A percentile compares a stretch with the other conserved stretches of the same genome.
Evolutionary conservation across 2,888 invertebrate genomes (phyloP).

Genomic region (Hirudinaria manillensis): DNA sequence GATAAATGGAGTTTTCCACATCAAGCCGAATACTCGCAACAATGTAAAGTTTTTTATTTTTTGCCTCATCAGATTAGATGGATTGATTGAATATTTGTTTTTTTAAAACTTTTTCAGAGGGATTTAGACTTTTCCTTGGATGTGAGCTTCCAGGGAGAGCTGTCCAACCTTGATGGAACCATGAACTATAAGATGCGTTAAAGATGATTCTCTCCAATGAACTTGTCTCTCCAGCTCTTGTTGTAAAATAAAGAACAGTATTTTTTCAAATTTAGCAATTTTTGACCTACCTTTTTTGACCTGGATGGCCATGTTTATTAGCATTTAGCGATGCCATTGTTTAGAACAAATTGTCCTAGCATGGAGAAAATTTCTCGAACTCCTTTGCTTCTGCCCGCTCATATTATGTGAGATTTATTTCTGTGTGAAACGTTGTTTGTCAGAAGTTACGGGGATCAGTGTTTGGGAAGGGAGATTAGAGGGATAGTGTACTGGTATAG

Average conservation of each 20-base stretch:
- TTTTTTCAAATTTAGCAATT: conserved; percentile 3
- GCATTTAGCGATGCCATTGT: too few relatives aligned
- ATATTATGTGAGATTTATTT: too few relatives aligned
- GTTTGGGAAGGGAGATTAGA: too few relatives aligned
- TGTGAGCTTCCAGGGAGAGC: conserved; percentile 73
- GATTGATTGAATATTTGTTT: background rate
- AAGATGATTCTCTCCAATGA: background rate
- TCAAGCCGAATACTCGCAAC: conserved; percentile 92
- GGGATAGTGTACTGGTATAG: too few relatives aligned
- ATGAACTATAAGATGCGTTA: conserved; percentile 58
- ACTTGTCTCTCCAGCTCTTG: too few relatives aligned
- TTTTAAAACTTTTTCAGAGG: conserved; percentile 58
- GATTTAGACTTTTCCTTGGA: conserved; percentile 93
- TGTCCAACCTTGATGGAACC: conserved; percentile 52
- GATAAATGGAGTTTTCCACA: conserved; percentile 80
- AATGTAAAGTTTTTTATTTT: conserved; percentile 57
- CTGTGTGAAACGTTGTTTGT: too few relatives aligned
- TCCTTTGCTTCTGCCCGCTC: too few relatives aligned
- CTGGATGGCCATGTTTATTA: too few relatives aligned
- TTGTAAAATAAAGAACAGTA: conserved; percentile 5
- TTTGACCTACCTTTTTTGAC: too few relatives aligned
- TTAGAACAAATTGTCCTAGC: too few relatives aligned
- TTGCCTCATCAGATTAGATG: background rate
- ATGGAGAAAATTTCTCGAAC: too few relatives aligned
- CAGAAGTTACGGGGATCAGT: too few relatives aligned